phyloP scores from a whole-genome alignment of 2,888 invertebrate species.

The Acrocyrtus sp. region DNA sequence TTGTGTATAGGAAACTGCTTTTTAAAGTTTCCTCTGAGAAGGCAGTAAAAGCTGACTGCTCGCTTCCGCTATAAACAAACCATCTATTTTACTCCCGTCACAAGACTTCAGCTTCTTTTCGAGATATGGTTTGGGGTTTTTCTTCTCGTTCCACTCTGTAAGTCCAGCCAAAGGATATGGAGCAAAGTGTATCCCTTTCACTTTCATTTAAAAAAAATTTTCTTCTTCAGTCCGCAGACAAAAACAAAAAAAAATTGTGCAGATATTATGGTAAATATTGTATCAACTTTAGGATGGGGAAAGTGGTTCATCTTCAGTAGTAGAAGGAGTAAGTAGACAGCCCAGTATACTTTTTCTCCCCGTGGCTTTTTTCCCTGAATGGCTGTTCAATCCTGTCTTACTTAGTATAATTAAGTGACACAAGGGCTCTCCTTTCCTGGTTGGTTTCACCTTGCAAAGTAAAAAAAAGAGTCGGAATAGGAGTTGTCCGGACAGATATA shows the following conservation, averaged over 20 bases:
- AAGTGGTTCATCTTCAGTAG: neutral
- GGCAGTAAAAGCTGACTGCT: slow-evolving; percentile 49
- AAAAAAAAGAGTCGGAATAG: no score
- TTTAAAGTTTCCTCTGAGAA: slow-evolving; percentile 24
- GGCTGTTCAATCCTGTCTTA: neutral
- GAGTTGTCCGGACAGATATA: no score
- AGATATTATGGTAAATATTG: neutral
- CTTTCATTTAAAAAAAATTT: no score
- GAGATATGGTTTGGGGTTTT: neutral
- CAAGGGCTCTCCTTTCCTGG: neutral
- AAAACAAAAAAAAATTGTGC: no score
- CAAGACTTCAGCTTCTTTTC: no score
- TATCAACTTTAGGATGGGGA: neutral
- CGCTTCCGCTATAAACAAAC: slow-evolving; percentile 29
- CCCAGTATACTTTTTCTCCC: neutral
- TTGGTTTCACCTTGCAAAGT: no score
- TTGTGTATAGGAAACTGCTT: slow-evolving; percentile 12
- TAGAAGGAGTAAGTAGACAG: no score
- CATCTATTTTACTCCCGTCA: no score
- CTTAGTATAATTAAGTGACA: neutral
- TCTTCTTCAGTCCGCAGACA: no score
- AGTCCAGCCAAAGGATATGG: no score
- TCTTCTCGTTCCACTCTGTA: neutral
- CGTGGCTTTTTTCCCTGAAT: neutral
- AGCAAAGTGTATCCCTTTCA: no score